A percentile compares a stretch with the other conserved stretches of the same genome.
phyloP scores from a whole-genome alignment of 2,888 invertebrate species.

The Synanthedon tipuliformis region DNA sequence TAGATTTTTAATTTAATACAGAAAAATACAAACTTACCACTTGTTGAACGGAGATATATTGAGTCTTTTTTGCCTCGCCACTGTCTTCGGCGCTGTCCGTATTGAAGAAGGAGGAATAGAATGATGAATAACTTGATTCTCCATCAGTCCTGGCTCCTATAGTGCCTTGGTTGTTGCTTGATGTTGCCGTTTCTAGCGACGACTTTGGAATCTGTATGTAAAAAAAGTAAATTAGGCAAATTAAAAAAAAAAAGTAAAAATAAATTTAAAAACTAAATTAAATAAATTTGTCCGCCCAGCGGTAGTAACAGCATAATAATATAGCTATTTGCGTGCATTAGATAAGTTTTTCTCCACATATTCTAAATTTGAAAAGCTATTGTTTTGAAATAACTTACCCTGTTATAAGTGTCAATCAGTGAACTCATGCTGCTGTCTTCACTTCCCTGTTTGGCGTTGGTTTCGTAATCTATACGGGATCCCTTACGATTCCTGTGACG shows the following conservation, averaged over 20 bases:
- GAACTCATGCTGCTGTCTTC: conserved; percentile 10
- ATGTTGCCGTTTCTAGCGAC: background rate
- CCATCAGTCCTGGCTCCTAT: conserved; percentile 39
- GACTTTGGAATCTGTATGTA: no score
- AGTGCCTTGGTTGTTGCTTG: conserved; percentile 4
- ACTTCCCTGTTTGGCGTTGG: conserved; percentile 10
- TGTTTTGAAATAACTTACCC: conserved; percentile 20
- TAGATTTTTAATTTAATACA: no score
- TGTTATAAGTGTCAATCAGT: conserved; percentile 17
- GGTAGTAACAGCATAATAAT: no score
- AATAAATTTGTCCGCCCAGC: no score
- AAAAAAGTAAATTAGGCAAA: background rate
- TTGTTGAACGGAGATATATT: no score
- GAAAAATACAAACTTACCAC: no score
- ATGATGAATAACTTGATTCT: conserved; percentile 74
- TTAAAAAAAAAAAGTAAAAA: background rate
- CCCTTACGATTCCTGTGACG: conserved; percentile 14
- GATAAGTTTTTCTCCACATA: no score
- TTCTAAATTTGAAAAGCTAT: no score
- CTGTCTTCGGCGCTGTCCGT: conserved; percentile 67
- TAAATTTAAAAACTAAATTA: no score
- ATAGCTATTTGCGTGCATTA: no score
- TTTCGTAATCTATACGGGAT: conserved; percentile 3
- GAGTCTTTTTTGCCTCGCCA: conserved; percentile 24
- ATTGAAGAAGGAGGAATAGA: conserved; percentile 78